phyloP scores from a whole-genome alignment of 2,797 vertebrate species.

The Phalanger gymnotis region DNA sequence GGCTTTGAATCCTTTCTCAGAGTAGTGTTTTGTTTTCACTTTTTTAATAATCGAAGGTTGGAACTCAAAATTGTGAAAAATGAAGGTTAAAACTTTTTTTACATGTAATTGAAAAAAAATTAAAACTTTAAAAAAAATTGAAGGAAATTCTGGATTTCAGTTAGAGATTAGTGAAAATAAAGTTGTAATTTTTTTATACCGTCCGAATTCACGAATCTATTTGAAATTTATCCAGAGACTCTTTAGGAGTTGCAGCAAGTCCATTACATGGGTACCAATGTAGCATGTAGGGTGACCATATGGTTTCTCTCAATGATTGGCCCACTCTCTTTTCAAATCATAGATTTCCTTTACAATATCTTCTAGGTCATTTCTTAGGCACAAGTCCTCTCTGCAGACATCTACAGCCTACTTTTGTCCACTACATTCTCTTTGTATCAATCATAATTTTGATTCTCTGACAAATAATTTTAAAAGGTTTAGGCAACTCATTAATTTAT shows the following conservation, averaged over 20 bases:
- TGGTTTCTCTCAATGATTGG: not conserved
- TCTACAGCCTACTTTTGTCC: not conserved
- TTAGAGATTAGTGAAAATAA: not conserved
- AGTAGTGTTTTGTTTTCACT: not conserved
- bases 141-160: not conserved
- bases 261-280: not conserved
- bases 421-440: not conserved
- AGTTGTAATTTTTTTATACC: not conserved
- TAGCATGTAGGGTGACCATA: not conserved
- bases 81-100: not conserved
- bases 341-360: not conserved
- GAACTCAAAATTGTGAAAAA: not conserved
- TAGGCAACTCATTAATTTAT: not conserved
- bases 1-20: not conserved
- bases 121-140: not conserved
- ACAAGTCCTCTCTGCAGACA: not conserved
- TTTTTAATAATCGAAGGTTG: not conserved
- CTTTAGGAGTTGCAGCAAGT: not conserved
- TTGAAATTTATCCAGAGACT: not conserved
- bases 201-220: not conserved
- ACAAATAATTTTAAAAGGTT: not conserved
- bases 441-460: not conserved
- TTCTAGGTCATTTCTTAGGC: not conserved
- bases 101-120: not conserved
- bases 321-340: not conserved